A percentile compares a stretch with the other conserved stretches of the same genome.
Conservation (phyloP, 1,140 invertebrate species). For the Zaprionus gabonicus region DNA sequence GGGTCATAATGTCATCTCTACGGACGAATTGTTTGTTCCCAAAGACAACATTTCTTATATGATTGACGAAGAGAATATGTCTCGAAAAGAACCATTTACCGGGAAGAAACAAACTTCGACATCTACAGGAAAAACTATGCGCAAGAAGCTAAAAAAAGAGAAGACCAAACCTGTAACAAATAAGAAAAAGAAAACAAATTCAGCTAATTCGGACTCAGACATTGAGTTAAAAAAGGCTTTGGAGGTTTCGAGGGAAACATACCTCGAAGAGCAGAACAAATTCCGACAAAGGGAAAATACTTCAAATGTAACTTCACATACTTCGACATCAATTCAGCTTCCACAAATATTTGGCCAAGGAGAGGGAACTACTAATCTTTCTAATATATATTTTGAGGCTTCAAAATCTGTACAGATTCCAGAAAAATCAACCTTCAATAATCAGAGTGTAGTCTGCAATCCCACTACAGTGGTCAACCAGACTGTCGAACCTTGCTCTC, state of each 20-base stretch:
- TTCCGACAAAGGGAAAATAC: neutral
- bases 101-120: neutral
- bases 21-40: conserved; percentile 72
- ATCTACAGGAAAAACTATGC: neutral
- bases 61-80: neutral
- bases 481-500: conserved; percentile 4
- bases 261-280: conserved; percentile 24
- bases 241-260: conserved; percentile 36
- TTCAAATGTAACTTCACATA: neutral
- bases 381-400: neutral
- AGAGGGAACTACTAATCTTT: no score
- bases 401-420: neutral
- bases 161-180: neutral
- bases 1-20: conserved; percentile 66
- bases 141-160: neutral
- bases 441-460: conserved; percentile 64
- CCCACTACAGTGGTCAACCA: conserved; percentile 60
- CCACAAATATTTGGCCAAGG: neutral
- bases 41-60: conserved; percentile 43
- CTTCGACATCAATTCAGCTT: neutral
- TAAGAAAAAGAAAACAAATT: neutral
- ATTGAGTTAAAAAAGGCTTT: conserved; percentile 39
- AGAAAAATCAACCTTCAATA: conserved; percentile 40
- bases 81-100: neutral
- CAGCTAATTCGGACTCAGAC: conserved; percentile 16